A percentile compares a stretch with the other conserved stretches of the same genome.
Evolutionary conservation across 2,888 invertebrate genomes (phyloP).

Genomic region (Ditula angustiorana): DNA sequence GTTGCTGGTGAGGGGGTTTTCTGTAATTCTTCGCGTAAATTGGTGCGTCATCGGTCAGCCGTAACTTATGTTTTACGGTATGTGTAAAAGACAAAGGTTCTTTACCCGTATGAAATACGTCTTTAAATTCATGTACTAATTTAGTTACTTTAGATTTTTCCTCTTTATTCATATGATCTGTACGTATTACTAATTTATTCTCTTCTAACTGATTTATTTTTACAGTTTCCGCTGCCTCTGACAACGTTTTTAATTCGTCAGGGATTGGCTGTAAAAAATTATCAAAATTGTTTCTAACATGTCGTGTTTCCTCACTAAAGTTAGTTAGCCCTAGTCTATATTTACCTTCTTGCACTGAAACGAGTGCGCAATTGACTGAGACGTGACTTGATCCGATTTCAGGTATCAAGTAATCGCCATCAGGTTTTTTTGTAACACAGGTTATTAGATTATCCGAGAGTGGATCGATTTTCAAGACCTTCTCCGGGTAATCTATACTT

Average conservation of each 20-base stretch:
- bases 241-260: neutral
- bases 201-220: neutral
- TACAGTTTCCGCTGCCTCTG: too few relatives aligned
- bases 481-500: neutral
- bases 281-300: neutral
- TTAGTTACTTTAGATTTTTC: neutral
- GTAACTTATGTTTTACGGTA: too few relatives aligned
- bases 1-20: too few relatives aligned
- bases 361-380: neutral
- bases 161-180: neutral
- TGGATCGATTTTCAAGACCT: neutral
- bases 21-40: too few relatives aligned
- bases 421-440: neutral
- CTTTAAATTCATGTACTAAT: neutral
- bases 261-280: neutral
- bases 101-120: neutral
- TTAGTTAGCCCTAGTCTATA: neutral
- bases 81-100: too few relatives aligned
- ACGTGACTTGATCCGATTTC: neutral
- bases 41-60: too few relatives aligned
- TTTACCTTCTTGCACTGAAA: neutral
- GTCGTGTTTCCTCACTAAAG: neutral
- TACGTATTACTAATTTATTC: neutral
- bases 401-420: neutral
- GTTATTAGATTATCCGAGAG: slow-evolving; percentile 7